These are phyloP conservation scores for Drosophila dives DNA, from an alignment of 2,888 invertebrate genomes.

Conservation along the genomic window DNA sequence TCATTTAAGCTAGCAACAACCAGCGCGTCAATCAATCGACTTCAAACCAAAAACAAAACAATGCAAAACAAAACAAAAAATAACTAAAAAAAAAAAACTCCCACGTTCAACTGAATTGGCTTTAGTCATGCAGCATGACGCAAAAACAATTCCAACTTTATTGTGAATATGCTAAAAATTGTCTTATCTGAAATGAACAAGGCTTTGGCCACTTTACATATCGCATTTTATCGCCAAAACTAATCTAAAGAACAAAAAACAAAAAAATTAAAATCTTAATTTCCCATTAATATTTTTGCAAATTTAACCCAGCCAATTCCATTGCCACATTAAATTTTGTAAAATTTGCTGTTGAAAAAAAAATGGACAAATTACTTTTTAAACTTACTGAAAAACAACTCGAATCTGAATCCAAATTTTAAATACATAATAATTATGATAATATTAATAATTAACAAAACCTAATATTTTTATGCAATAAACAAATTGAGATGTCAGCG, in stretches of 20 bases:
- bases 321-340: no score
- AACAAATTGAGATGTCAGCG: background rate
- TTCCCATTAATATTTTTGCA: no score
- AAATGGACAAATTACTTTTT: no score
- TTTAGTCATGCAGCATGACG: conserved; percentile 7
- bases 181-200: background rate
- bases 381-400: no score
- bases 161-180: background rate
- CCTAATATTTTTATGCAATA: background rate
- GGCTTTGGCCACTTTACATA: background rate
- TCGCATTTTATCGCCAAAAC: background rate
- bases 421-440: background rate
- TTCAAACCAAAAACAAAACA: conserved; percentile 23
- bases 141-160: conserved; percentile 1
- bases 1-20: conserved; percentile 25
- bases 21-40: conserved; percentile 61
- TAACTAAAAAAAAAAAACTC: conserved; percentile 27
- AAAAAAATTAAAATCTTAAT: no score
- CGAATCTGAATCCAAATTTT: background rate
- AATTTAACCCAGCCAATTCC: no score
- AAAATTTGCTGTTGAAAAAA: no score
- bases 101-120: conserved; percentile 38
- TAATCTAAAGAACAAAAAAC: no score
- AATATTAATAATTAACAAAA: background rate
- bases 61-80: conserved; percentile 7